Evolutionary conservation across 1,140 invertebrate genomes (phyloP).

Genomic region (Cepaea nemoralis): DNA sequence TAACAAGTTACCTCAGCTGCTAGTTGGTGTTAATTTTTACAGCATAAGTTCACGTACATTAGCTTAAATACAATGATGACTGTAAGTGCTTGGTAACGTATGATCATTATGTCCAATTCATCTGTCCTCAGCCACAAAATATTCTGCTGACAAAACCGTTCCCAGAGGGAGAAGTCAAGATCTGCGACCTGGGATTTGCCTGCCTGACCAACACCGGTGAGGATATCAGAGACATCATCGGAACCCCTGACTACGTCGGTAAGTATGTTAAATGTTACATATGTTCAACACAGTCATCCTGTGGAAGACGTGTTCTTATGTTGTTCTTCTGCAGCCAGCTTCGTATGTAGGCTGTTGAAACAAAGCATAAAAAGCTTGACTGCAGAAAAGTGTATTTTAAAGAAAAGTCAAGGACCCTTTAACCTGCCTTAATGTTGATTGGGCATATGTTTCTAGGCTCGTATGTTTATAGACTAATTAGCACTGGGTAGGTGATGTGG

Average conservation of each 20-base stretch:
- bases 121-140: conserved; percentile 86
- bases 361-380: not conserved
- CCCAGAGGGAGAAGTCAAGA: conserved; percentile 84
- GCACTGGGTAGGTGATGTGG: no score
- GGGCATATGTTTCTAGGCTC: no score
- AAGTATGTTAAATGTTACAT: conserved; percentile 51
- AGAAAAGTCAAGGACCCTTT: no score
- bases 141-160: conserved; percentile 84
- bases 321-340: not conserved
- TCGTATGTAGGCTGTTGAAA: not conserved
- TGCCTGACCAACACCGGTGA: conserved; percentile 88
- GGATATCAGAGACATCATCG: conserved; percentile 92
- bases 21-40: no score
- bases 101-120: not conserved
- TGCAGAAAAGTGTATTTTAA: no score
- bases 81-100: no score
- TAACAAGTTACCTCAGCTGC: no score
- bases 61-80: no score
- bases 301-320: no score
- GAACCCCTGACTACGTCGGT: conserved; percentile 94
- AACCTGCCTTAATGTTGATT: no score
- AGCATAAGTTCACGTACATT: no score
- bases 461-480: no score
- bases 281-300: not conserved
- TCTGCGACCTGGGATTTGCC: conserved; percentile 96